Base-by-base conservation (phyloP, 2,797 vertebrate species). In the Protonibea diacanthus region DNA sequence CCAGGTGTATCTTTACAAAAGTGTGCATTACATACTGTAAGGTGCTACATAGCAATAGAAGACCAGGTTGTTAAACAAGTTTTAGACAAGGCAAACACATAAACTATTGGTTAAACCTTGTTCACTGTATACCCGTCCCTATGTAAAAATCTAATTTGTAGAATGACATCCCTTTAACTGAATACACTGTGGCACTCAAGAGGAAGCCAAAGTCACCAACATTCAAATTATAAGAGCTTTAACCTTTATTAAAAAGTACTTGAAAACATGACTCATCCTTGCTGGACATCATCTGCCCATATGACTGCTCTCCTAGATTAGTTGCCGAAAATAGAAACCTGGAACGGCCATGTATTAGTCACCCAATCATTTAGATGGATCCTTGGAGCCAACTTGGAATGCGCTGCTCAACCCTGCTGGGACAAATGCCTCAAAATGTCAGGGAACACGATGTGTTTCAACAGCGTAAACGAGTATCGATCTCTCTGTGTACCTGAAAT, bases 381-480 rank as follows among this genome's bases (percentile, higher is more conserved):
- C 61, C 67, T 78, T 83, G 64, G n/a, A 79, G 56, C 52, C 47
- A 66, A 53, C 72, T 85, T 80, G 73, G 57, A 82, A 89, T 84
- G 72, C 2, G 13, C 62, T 75, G 80, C 80, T 73, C 72, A 72
- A 72, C 49, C 55, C 61, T 78, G 73, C 57, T 81, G 62, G 62
- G 78, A 88, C 76, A 84, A 88, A 86, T 80, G 38, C 58, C 65
- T 85, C 51, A 60, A 78, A 88, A 92, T 90, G 91, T 85, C 86
- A 90, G 66, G 47, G 64, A 83, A 74, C 77, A 69, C 45, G 15
- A 71, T 72, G 73, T 66, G 72, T 83, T 77, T 59, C 68, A 73
- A 73, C 84, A 57, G 73, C 62, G 63, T 77, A 88, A 92, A 87
- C 11, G 57, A 91, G 66, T 87, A 93, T 93, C 1, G 86, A 93